Evolutionary conservation across 2,113 vertebrate genomes (phyloP).

Genomic region (Rhagologus leucostigma): DNA sequence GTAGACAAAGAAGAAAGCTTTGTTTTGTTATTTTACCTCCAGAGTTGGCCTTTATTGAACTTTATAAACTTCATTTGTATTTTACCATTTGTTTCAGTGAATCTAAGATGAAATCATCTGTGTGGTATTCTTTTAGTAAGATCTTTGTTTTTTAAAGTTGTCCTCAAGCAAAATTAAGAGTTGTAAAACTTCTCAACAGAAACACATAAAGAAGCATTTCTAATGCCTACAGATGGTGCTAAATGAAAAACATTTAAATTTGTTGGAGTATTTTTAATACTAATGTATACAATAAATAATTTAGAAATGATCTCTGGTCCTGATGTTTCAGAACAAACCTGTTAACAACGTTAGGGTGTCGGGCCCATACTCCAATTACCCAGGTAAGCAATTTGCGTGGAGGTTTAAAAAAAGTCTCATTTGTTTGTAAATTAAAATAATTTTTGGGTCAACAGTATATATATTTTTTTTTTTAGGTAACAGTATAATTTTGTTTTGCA

Average conservation of each 20-base stretch:
- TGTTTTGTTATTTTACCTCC: background rate
- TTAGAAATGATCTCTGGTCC: background rate
- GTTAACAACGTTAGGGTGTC: background rate
- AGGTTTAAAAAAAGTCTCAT: background rate
- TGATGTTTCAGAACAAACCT: background rate
- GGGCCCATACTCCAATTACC: background rate
- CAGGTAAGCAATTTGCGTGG: background rate
- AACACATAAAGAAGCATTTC: background rate
- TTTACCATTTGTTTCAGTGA: background rate
- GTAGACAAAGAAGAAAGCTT: background rate
- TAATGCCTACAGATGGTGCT: background rate
- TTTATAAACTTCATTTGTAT: background rate
- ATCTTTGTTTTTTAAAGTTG: background rate
- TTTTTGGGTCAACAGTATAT: background rate
- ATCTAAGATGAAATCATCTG: background rate
- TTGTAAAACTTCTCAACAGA: background rate
- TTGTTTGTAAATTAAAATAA: background rate
- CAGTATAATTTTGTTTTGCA: background rate
- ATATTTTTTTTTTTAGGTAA: background rate
- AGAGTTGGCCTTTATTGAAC: background rate
- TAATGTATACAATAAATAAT: background rate
- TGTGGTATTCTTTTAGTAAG: background rate
- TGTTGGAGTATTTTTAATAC: background rate
- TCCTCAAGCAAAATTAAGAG: background rate
- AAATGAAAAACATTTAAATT: background rate